Base-by-base conservation (phyloP, 2,113 vertebrate species). In the Megalops atlanticus region DNA sequence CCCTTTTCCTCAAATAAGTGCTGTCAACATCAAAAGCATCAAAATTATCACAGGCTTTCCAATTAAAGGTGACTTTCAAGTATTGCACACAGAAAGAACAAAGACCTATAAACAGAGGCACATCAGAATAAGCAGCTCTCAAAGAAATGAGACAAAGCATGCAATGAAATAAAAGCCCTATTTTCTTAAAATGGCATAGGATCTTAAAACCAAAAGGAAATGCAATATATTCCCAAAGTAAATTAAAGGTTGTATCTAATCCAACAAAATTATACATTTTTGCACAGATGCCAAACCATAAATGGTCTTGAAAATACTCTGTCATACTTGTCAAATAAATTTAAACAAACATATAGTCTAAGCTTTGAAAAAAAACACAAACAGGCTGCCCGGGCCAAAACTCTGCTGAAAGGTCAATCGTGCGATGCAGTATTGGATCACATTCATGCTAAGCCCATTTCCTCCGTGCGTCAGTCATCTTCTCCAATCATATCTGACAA, bases 401-500 rank as follows among this genome's bases (percentile, higher is more conserved):
- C 58, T 72, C 39, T n/a, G 24, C 4, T 4, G 77, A 70, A 16
- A 47, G 77, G 77, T 70, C 24, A 18, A 18, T 21, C 27, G 39
- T 76, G 35, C 35, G 36, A 38, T 33, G 31, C 47, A 35, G 27
- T 36, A 77, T 33, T 36, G 74, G 74, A 70, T 54, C 41, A 31
- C 31, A 33, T 38, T 21, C 7, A 10, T 7, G 31, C 40, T 49
- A 49, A 76, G 6, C 47, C 8, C 33, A 76, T 58, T 58, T 77
- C n/a, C 36, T 38, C 76, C 6, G 64, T 54, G 31, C 49, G 52
- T 64, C 49, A 77, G 35, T 40, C 76, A 27, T 38, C 76, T 24
- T 12, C 52, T 40, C 76, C 58, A 64, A 77, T 64, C 52, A 77
- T 77, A 58, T 77, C 73, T 82, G 80, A 82, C 84, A 76, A 24